Percentiles rank a stretch among this genome's conserved stretches.
Conservation (phyloP, 2,113 vertebrate species). For the Alligator sinensis region DNA sequence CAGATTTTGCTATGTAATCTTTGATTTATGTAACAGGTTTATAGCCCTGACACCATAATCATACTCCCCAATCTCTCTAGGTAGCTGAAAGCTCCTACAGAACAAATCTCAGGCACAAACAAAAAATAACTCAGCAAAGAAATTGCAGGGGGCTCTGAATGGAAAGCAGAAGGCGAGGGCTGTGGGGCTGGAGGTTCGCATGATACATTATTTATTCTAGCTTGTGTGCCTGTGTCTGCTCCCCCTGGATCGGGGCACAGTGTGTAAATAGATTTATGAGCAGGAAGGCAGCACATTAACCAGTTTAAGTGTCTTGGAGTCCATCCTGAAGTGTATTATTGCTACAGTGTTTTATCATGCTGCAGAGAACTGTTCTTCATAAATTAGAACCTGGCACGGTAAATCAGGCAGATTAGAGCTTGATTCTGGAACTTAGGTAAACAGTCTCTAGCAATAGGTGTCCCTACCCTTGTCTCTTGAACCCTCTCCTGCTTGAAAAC, state of each 20-base stretch:
- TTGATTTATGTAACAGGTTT: conserved; percentile 62
- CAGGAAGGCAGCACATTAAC: conserved; percentile 55
- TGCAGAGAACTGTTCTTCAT: conserved; percentile 23
- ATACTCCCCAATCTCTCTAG: conserved; percentile 31
- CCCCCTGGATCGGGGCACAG: conserved; percentile 51
- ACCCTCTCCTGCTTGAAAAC: too few relatives aligned
- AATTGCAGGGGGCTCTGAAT: not conserved
- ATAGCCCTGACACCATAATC: conserved; percentile 40
- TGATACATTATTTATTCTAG: conserved; percentile 57
- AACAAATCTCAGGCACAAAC: conserved; percentile 39
- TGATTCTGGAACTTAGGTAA: conserved; percentile 1
- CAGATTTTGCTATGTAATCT: conserved; percentile 4
- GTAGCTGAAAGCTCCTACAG: conserved; percentile 19
- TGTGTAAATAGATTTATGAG: conserved; percentile 65
- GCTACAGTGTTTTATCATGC: conserved; percentile 57
- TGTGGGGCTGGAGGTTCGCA: conserved; percentile 37
- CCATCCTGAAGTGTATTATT: conserved; percentile 63
- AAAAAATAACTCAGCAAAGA: conserved; percentile 56
- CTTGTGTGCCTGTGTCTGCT: conserved; percentile 6
- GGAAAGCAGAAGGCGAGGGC: not conserved
- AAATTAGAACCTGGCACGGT: conserved; percentile 6
- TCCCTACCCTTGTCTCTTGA: fast-evolving
- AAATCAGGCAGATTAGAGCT: not conserved
- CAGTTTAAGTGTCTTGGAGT: conserved; percentile 66
- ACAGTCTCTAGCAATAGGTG: not conserved